Evolutionary conservation across 2,113 vertebrate genomes (phyloP).

Genomic region (Picathartes gymnocephalus): DNA sequence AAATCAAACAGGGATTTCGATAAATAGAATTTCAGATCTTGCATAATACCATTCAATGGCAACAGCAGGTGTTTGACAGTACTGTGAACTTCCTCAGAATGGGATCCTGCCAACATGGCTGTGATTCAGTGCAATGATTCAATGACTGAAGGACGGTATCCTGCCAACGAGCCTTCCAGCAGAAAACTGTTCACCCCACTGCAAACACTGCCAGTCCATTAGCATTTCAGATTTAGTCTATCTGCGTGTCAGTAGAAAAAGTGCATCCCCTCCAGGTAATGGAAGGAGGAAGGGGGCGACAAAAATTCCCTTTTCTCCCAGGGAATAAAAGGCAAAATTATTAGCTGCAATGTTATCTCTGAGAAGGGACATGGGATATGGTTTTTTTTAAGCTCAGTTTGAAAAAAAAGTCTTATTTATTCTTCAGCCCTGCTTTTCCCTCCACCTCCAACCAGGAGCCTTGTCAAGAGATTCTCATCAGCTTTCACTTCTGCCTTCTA

Average conservation of each 20-base stretch:
- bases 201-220: slow-evolving; percentile 60
- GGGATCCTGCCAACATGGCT: slow-evolving; percentile 75
- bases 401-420: neutral
- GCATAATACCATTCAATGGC: slow-evolving; percentile 77
- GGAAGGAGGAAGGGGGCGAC: neutral
- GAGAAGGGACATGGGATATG: neutral
- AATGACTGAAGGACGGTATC: slow-evolving; percentile 59
- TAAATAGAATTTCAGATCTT: slow-evolving; percentile 77
- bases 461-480: slow-evolving; percentile 38
- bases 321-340: slow-evolving; percentile 23
- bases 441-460: slow-evolving; percentile 35
- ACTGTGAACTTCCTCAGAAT: slow-evolving; percentile 78
- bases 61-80: slow-evolving; percentile 79
- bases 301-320: slow-evolving; percentile 16
- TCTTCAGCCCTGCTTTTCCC: neutral
- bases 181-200: slow-evolving; percentile 55
- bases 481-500: slow-evolving; percentile 51
- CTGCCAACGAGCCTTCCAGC: slow-evolving; percentile 69
- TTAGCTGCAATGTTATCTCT: slow-evolving; percentile 26
- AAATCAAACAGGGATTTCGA: slow-evolving; percentile 67
- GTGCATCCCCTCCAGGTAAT: slow-evolving; percentile 54
- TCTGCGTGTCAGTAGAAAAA: slow-evolving; percentile 25
- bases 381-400: slow-evolving; percentile 23
- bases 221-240: slow-evolving; percentile 65
- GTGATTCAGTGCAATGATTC: slow-evolving; percentile 79